Evolutionary conservation across 2,113 vertebrate species (phyloP).

Genomic region (Leucopsar rothschildi): DNA sequence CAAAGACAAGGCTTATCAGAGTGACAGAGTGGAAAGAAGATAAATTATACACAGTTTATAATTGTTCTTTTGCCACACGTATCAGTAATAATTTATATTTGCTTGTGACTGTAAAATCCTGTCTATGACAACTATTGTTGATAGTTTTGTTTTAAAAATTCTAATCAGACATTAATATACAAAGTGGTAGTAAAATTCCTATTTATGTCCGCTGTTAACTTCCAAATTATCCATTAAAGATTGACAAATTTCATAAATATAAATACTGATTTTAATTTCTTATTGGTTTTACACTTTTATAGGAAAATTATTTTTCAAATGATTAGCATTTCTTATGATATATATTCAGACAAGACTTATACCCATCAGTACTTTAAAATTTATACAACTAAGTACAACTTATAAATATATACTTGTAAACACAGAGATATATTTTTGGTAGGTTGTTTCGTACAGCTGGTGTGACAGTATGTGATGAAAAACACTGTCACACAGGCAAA

Average conservation of each 20-base stretch:
- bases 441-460: not conserved
- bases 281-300: not conserved
- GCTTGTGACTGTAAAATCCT: not conserved
- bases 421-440: not conserved
- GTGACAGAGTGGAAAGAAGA: not conserved
- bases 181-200: not conserved
- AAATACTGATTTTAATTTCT: not conserved
- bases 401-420: not conserved
- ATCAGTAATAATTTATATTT: not conserved
- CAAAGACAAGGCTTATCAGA: not conserved
- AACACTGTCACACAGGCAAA: not conserved
- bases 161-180: not conserved
- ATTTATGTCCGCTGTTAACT: not conserved
- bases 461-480: not conserved
- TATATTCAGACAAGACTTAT: not conserved
- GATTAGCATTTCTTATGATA: not conserved
- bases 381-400: not conserved
- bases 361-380: not conserved
- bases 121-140: not conserved
- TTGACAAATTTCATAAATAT: not conserved
- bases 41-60: not conserved
- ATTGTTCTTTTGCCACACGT: not conserved
- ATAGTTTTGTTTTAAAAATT: not conserved
- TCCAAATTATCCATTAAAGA: not conserved
- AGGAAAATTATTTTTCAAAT: not conserved